phyloP scores from a whole-genome alignment of 2,113 vertebrate species.

The Macrotis lagotis region DNA sequence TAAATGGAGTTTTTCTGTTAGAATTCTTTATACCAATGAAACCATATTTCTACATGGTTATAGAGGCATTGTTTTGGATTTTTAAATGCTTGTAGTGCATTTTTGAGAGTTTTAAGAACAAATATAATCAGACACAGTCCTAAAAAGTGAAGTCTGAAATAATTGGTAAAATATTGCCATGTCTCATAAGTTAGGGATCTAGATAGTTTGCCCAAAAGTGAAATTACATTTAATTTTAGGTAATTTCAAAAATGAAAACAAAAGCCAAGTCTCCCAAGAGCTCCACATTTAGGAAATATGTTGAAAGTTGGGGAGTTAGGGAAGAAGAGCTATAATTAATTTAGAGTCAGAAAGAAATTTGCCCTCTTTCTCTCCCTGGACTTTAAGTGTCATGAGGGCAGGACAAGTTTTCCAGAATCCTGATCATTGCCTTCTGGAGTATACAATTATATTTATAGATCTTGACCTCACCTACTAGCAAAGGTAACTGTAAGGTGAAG shows the following conservation, averaged over 20 bases:
- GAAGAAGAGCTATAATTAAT: not conserved
- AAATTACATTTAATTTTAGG: not conserved
- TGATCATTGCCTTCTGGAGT: no score
- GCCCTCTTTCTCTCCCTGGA: not conserved
- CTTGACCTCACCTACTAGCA: no score
- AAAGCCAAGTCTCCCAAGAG: not conserved
- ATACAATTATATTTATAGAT: no score
- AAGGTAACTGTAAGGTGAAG: no score
- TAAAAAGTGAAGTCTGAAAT: not conserved
- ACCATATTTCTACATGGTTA: not conserved
- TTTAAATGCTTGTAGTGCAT: not conserved
- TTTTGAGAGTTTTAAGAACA: not conserved
- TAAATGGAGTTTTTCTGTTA: not conserved
- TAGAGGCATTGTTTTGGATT: not conserved
- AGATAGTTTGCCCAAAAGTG: not conserved
- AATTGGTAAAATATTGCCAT: not conserved
- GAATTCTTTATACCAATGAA: not conserved
- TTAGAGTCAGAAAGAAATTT: not conserved
- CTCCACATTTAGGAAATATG: not conserved
- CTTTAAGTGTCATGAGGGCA: no score
- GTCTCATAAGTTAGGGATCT: not conserved
- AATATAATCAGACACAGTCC: not conserved
- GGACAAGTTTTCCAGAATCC: no score
- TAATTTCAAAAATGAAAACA: not conserved
- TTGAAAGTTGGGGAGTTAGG: not conserved